Evolutionary conservation across 2,888 invertebrate genomes (phyloP).

Genomic region (Myopa tessellatipennis): DNA sequence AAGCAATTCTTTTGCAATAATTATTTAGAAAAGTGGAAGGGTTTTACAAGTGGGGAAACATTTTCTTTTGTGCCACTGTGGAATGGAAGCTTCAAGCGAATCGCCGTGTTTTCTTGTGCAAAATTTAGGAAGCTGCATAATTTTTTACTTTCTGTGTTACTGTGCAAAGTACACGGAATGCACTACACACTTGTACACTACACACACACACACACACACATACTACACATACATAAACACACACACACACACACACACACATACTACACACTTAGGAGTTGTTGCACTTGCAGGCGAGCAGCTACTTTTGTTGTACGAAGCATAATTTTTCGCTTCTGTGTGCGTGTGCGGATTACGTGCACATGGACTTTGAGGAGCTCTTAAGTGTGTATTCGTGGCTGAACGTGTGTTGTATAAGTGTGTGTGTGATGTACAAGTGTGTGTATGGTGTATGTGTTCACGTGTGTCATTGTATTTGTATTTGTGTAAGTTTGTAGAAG

Average conservation of each 20-base stretch:
- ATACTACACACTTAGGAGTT: background rate
- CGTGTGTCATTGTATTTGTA: background rate
- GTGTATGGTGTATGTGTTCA: conserved; percentile 3
- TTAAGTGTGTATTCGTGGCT: background rate
- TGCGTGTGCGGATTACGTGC: background rate
- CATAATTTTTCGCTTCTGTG: background rate
- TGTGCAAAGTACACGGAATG: background rate
- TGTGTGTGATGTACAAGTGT: conserved; percentile 13
- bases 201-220: conserved; percentile 13
- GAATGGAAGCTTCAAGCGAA: no score
- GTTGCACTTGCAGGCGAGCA: background rate
- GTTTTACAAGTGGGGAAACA: no score
- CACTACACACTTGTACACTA: background rate
- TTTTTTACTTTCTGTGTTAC: background rate
- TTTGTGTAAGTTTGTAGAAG: background rate
- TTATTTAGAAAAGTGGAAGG: no score
- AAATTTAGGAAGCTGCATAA: background rate
- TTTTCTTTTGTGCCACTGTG: no score
- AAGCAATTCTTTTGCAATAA: no score
- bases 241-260: conserved; percentile 10
- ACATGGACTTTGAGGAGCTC: no score
- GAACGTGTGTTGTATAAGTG: background rate
- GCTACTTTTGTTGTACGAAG: background rate
- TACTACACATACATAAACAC: conserved; percentile 11
- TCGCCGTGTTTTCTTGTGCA: background rate